A percentile compares a stretch with the other conserved stretches of the same genome.
phyloP scores from a whole-genome alignment of 2,888 invertebrate genomes.

The Amphipoea oculea region DNA sequence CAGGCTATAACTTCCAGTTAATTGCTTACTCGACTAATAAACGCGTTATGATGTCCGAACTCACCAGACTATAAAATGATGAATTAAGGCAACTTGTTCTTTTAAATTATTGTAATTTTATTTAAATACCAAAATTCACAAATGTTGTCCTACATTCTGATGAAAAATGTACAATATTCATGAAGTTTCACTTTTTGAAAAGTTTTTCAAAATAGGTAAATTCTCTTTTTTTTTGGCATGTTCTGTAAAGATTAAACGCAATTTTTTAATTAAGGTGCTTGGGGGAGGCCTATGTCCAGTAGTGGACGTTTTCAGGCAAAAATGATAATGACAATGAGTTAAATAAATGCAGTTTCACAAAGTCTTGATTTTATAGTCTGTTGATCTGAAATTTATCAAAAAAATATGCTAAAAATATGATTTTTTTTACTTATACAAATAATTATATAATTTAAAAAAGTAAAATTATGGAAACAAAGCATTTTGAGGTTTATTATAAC shows the following conservation, averaged over 20 bases:
- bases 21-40: not conserved
- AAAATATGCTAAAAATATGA: not conserved
- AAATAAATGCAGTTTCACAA: not conserved
- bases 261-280: not conserved
- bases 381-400: not conserved
- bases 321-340: not conserved
- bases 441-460: no score
- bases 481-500: not conserved
- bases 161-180: conserved; percentile 23
- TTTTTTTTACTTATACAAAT: no score
- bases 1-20: no score
- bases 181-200: conserved; percentile 54
- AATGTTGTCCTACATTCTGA: conserved; percentile 13
- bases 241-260: not conserved
- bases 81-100: not conserved
- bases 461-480: not conserved
- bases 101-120: not conserved
- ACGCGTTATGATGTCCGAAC: not conserved
- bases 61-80: conserved; percentile 23
- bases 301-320: no score
- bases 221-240: not conserved
- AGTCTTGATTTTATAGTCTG: conserved; percentile 16
- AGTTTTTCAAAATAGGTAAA: conserved; percentile 20
- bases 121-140: not conserved
- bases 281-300: no score